Conservation (phyloP, 2,888 invertebrate species). For the Drosophila kokeensis region DNA sequence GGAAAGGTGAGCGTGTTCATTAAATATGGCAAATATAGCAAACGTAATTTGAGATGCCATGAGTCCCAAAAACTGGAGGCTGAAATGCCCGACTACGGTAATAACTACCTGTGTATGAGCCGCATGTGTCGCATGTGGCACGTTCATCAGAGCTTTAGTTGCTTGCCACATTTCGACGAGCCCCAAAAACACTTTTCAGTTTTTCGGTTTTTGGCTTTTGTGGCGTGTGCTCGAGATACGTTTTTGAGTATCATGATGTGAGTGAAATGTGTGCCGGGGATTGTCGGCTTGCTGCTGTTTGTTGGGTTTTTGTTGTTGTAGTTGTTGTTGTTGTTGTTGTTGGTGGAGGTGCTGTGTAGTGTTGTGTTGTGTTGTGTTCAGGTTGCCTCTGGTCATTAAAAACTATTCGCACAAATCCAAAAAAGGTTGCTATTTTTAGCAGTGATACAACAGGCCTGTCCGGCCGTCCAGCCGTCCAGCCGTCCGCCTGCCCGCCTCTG, state of each 20-base stretch:
- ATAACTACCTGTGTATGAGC: constrained; percentile 32
- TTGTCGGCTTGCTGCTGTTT: constrained; percentile 3
- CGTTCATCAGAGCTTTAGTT: constrained; percentile 45
- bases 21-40: constrained; percentile 8
- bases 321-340: constrained; percentile 2
- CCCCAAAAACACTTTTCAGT: constrained; percentile 47
- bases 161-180: constrained; percentile 16
- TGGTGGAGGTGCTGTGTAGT: constrained; percentile 6
- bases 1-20: constrained; percentile 1
- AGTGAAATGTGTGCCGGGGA: constrained; percentile 42
- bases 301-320: not conserved
- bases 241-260: constrained; percentile 26
- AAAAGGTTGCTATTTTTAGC: constrained; percentile 79
- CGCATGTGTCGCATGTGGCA: constrained; percentile 46
- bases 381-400: constrained; percentile 61
- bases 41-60: constrained; percentile 36
- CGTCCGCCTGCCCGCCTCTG: constrained; percentile 28
- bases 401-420: constrained; percentile 64
- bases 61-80: constrained; percentile 31
- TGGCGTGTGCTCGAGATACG: constrained; percentile 55
- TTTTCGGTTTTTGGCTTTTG: constrained; percentile 48
- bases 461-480: constrained; percentile 1
- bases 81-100: constrained; percentile 3
- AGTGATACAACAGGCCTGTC: constrained; percentile 63
- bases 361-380: constrained; percentile 25